Evolutionary conservation across 1,140 invertebrate species (phyloP).

Genomic region (Scaptomyza pallida): DNA sequence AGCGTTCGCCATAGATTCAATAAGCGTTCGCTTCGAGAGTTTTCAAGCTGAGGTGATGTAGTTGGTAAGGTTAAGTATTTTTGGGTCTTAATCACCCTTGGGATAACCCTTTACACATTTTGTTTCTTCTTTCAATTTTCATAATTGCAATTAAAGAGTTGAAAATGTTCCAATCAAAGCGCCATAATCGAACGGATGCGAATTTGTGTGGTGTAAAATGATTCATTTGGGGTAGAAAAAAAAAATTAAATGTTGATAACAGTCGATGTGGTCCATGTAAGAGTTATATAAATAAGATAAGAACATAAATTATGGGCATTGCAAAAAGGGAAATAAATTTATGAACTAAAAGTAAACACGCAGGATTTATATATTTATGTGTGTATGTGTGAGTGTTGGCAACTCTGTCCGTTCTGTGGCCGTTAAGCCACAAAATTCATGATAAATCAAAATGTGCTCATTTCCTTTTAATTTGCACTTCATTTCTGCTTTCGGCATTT

Average conservation of each 20-base stretch:
- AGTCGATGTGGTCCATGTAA: background rate
- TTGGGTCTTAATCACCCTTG: too few relatives aligned
- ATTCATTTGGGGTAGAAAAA: background rate
- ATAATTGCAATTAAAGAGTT: too few relatives aligned
- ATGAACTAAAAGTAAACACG: conserved; percentile 34
- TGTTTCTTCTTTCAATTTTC: too few relatives aligned
- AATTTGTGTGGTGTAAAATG: background rate
- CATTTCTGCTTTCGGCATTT: conserved; percentile 41
- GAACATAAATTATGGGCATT: conserved; percentile 37
- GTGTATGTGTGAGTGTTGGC: background rate
- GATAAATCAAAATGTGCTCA: conserved; percentile 78
- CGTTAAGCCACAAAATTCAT: conserved; percentile 60
- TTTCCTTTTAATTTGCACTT: conserved; percentile 79
- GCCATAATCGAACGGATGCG: conserved; percentile 10
- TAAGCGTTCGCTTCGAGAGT: background rate
- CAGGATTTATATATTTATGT: background rate
- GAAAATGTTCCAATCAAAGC: too few relatives aligned
- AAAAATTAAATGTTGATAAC: background rate
- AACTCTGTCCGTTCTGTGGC: conserved; percentile 16
- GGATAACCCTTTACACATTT: too few relatives aligned
- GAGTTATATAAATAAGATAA: conserved; percentile 33
- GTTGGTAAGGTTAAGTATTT: too few relatives aligned
- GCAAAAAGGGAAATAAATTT: conserved; percentile 39
- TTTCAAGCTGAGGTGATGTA: background rate
- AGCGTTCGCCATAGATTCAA: background rate